phyloP scores from a whole-genome alignment of 2,888 invertebrate species.

The Esperia sulphurella region DNA sequence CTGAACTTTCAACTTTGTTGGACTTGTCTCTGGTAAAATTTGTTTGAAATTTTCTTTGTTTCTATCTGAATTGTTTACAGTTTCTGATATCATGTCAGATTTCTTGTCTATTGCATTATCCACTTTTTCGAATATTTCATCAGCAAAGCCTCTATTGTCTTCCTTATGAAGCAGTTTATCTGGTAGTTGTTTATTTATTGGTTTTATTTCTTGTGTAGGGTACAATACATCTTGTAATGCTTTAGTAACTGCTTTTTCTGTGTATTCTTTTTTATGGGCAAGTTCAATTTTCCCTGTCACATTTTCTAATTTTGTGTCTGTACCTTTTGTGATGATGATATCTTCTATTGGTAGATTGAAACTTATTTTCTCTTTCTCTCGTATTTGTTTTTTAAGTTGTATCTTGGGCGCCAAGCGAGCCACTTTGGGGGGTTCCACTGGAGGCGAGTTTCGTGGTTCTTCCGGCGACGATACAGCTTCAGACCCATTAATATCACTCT shows the following conservation, averaged over 20 bases:
- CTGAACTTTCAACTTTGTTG: conserved; percentile 1
- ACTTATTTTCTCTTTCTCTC: conserved; percentile 44
- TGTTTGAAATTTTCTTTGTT: neutral
- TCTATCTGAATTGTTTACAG: neutral
- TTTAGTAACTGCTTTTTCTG: conserved; percentile 9
- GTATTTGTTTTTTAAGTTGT: conserved; percentile 65
- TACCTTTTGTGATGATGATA: conserved; percentile 17
- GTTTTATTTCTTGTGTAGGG: conserved; percentile 56
- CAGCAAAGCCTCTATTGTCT: neutral
- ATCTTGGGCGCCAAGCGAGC: conserved; percentile 76
- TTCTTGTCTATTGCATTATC: neutral
- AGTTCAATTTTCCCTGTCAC: conserved; percentile 14
- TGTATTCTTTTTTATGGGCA: conserved; percentile 13
- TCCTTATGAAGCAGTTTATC: conserved; percentile 11
- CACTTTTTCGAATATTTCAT: neutral
- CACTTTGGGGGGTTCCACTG: conserved; percentile 76
- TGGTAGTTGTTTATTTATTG: conserved; percentile 31
- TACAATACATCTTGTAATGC: conserved; percentile 41
- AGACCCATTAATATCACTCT: conserved; percentile 61
- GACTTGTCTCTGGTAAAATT: neutral
- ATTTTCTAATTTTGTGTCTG: conserved; percentile 13
- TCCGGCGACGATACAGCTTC: conserved; percentile 59
- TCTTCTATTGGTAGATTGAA: conserved; percentile 13
- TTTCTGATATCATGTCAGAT: neutral
- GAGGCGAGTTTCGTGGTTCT: conserved; percentile 53